Base-by-base conservation (phyloP, 2,888 invertebrate species). In the Mesorhabditis sp. region DNA sequence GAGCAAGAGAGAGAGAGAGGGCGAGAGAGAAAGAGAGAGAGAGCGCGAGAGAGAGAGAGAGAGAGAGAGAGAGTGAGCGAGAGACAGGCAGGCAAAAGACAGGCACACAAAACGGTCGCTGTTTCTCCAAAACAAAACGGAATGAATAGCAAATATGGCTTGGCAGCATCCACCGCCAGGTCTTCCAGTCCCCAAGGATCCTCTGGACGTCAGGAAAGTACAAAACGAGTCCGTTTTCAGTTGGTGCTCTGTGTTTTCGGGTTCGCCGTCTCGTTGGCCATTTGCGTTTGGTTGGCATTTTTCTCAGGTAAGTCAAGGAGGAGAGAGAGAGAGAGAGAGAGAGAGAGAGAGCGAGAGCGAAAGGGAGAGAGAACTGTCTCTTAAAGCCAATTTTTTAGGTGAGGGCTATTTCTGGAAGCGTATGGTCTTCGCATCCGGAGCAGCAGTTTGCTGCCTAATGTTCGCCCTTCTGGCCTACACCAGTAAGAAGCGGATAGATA, bases 181-280 rank as follows among this genome's bases (percentile, higher is more conserved):
- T 44, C 62, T 43, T 15, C 61, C 2, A 28, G n/a, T 63, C 15
- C n/a, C 13, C 13, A 2, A n/a, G 28, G 15, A 63, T 10, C 64
- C 41, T n/a, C 15, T 10, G 7, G 13, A 15, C 15, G 10, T 15
- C 15, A 63, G 10, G 28, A n/a, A n/a, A 7, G 13, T 63, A 10
- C 28, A 43, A 7, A 13, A 50, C 45, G 5, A 2, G 6, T 7
- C 6, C 61, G 4, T 42, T 76, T 79, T n/a, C 73, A 81, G 79
- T 68, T 81, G 13, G 77, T 81, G 65, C 74, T 81, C 4, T 81
- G 81, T 69, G 68, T 77, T 13, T 74, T 80, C 72, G 81, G 81
- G n/a, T 73, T 76, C 5, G 66, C 77, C n/a, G 76, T 81, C 66
- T 76, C 77, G 62, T 70, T 79, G 41, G 75, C 80, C 6, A 80